Percentiles rank a stretch among this genome's conserved stretches.
These are phyloP conservation scores for Orycteropus afer DNA, from an alignment of 2,113 vertebrate species.

Conservation along the genomic window DNA sequence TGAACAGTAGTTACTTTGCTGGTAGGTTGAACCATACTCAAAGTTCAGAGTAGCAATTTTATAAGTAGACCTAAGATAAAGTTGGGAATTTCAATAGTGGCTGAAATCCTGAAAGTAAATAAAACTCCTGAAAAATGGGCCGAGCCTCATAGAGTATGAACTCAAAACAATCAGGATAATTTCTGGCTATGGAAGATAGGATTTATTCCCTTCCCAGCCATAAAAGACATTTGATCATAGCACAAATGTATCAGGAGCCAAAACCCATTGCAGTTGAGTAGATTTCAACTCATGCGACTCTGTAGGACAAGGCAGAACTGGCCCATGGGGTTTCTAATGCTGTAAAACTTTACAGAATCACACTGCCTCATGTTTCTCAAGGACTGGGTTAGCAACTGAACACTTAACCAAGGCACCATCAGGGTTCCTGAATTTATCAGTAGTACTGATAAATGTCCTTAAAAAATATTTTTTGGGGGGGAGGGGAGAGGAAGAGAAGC, in stretches of 20 bases:
- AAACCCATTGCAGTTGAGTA: not conserved
- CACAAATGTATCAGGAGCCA: not conserved
- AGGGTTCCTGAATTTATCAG: not conserved
- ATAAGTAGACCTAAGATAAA: not conserved
- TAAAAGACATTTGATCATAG: not conserved
- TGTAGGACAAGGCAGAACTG: not conserved
- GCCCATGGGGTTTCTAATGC: not conserved
- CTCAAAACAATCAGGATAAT: conserved; percentile 2
- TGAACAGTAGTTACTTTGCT: not conserved
- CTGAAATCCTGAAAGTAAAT: not conserved
- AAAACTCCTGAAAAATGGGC: not conserved
- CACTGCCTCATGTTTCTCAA: not conserved
- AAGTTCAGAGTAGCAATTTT: not conserved
- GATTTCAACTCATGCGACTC: not conserved
- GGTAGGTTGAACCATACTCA: not conserved
- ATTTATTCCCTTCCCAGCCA: not conserved
- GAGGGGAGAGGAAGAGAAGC: not conserved
- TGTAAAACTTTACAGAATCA: not conserved
- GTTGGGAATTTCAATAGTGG: not conserved
- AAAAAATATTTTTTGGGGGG: too few species aligned
- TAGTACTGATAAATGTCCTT: not conserved
- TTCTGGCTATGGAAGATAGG: not conserved
- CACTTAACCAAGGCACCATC: not conserved
- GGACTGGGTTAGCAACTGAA: not conserved
- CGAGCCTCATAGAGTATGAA: not conserved